Evolutionary conservation across 2,113 vertebrate species (phyloP).

Genomic region (Pangasianodon hypophthalmus): DNA sequence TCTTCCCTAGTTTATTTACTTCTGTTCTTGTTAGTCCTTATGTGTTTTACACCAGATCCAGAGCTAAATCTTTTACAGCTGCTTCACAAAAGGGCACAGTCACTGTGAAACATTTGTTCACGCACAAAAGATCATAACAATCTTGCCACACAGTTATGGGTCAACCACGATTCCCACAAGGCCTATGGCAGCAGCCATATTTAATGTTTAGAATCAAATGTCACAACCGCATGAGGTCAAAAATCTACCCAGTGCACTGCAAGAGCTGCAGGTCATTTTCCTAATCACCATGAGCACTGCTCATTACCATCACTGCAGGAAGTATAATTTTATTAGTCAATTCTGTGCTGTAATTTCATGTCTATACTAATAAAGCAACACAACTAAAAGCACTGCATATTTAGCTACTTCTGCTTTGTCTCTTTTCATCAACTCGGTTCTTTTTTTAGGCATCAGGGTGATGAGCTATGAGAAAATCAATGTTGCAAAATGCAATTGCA

Average conservation of each 20-base stretch:
- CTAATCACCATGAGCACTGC: background rate
- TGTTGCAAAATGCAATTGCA: constrained; percentile 35
- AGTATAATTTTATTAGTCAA: background rate
- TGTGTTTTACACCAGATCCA: background rate
- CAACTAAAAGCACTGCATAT: background rate
- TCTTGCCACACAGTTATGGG: background rate
- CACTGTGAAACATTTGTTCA: constrained; percentile 16
- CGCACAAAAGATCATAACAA: background rate
- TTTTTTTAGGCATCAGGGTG: constrained; percentile 8
- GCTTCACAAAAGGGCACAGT: constrained; percentile 4
- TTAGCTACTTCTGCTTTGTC: background rate
- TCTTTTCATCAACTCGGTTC: background rate
- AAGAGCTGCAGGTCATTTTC: background rate
- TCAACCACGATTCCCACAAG: background rate
- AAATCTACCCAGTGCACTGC: background rate
- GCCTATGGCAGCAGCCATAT: background rate
- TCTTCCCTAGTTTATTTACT: background rate
- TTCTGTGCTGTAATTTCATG: constrained; percentile 8
- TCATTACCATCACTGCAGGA: background rate
- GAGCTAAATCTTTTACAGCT: background rate
- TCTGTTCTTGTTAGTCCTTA: background rate
- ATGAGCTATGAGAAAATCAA: constrained; percentile 42
- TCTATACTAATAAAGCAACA: constrained; percentile 19
- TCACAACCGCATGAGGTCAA: background rate
- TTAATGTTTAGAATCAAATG: background rate